Percentiles rank a stretch among this genome's conserved stretches.
These are phyloP conservation scores for Prionailurus viverrinus DNA, from an alignment of 2,113 vertebrate species.

Conservation along the genomic window DNA sequence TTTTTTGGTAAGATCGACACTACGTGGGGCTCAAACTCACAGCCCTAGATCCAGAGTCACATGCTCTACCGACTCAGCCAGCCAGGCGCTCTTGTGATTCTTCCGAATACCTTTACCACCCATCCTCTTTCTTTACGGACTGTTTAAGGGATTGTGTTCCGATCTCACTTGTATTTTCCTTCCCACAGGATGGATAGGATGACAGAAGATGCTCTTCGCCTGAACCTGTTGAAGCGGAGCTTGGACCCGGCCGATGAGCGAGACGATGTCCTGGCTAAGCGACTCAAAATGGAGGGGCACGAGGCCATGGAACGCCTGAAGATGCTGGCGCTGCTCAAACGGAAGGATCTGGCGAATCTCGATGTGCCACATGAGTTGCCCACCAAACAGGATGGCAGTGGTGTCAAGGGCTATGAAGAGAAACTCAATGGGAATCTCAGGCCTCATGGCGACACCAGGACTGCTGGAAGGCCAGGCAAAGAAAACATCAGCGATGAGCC, in stretches of 20 bases:
- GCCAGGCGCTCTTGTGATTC: background rate
- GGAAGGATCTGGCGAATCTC: conserved; percentile 95
- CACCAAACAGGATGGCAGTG: conserved; percentile 86
- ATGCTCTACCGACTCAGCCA: background rate
- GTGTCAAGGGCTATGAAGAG: conserved; percentile 90
- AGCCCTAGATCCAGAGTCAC: background rate
- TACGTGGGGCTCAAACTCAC: background rate
- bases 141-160: background rate
- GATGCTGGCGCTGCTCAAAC: conserved; percentile 97
- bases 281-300: conserved; percentile 98
- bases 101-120: background rate
- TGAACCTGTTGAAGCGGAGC: conserved; percentile 96
- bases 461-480: conserved; percentile 92
- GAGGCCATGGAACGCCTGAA: conserved; percentile 99
- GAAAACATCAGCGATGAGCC: conserved; percentile 97
- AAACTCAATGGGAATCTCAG: conserved; percentile 90
- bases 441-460: conserved; percentile 87
- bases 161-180: background rate
- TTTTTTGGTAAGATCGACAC: background rate
- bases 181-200: conserved; percentile 96
- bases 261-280: conserved; percentile 96
- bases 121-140: background rate
- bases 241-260: conserved; percentile 94
- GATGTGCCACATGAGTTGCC: conserved; percentile 89
- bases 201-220: conserved; percentile 96